Base-by-base conservation (phyloP, 1,140 invertebrate species). In the Drosophila watanabei region DNA sequence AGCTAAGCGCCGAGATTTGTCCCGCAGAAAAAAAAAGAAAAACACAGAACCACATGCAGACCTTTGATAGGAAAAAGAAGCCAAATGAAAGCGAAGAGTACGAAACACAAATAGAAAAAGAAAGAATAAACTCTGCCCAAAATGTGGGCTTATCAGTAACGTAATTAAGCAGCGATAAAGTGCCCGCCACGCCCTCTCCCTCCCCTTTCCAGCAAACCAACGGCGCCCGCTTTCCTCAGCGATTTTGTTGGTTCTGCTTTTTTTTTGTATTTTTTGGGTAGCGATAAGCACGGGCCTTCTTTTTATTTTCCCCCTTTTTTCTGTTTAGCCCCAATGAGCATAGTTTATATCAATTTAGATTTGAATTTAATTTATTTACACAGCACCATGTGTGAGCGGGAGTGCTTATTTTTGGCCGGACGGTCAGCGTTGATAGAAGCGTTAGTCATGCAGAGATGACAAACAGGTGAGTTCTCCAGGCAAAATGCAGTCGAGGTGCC, bases 321-420 rank as follows among this genome's bases (percentile, higher is more conserved):
- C 48, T 59, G 66, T 51, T 61, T 57, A 65, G 64, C 73, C 65
- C 46, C 51, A 82, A 78, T 78, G 75, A 39, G 49, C 51, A 54
- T 76, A 80, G 63, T 64, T 85, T 62, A 90, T 89, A 90, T 85
- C 85, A 89, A 90, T 89, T 89, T 90, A 82, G 85, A 90, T 89
- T 89, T 85, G 81, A 89, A 90, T 89, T 89, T 90, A 89, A 89
- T 89, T 89, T 89, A 89, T 89, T 89, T 89, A 89, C 85, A 79
- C 70, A 81, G 82, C 49, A 60, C 60, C 82, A 78, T 79, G 58
- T 68, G 60, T 68, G 75, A 51, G 60, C 32, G 62, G 16, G 59
- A 46, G 58, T 78, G 80, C 70, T 78, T 79, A 75, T 83, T 88
- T 87, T 80, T 54, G 80, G 80, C 63, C 75, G 63, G 68, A 70